Conservation (phyloP, 2,797 vertebrate species). For the Rhabdomys pumilio region DNA sequence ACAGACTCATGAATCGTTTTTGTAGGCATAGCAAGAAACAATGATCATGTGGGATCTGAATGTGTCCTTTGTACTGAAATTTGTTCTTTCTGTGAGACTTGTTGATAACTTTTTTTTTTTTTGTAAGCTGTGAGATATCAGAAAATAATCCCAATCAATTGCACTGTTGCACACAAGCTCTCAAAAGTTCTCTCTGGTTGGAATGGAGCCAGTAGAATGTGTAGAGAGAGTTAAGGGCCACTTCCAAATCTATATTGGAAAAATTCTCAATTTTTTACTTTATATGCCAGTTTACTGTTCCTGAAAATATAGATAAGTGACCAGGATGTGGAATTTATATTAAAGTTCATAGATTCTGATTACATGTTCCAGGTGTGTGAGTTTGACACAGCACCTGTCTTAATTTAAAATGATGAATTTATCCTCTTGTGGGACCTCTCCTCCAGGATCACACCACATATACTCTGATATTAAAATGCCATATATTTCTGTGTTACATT, state of each 20-base stretch:
- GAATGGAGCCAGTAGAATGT: background rate
- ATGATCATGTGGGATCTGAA: background rate
- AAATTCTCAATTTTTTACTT: constrained; percentile 62
- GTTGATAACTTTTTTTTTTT: background rate
- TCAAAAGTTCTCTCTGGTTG: constrained; percentile 32
- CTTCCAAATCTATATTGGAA: constrained; percentile 60
- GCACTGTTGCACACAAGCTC: background rate
- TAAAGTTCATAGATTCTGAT: constrained; percentile 45
- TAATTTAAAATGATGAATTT: constrained; percentile 72
- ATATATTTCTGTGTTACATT: background rate
- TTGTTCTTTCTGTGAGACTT: background rate
- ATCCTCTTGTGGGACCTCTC: constrained; percentile 29
- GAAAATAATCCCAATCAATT: background rate
- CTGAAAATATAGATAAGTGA: constrained; percentile 67
- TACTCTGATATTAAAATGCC: constrained; percentile 54
- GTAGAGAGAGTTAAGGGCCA: constrained; percentile 13
- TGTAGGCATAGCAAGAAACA: background rate
- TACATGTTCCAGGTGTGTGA: constrained; percentile 58
- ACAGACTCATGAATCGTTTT: background rate
- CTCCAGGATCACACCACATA: constrained; percentile 11
- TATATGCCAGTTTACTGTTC: constrained; percentile 61
- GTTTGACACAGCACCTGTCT: constrained; percentile 68
- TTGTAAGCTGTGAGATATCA: background rate
- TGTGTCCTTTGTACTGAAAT: background rate
- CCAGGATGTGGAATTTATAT: constrained; percentile 67